Percentiles rank a stretch among this genome's conserved stretches.
These are phyloP conservation scores for Graptemys geographica DNA, from an alignment of 2,797 vertebrate genomes.

Conservation along the genomic window DNA sequence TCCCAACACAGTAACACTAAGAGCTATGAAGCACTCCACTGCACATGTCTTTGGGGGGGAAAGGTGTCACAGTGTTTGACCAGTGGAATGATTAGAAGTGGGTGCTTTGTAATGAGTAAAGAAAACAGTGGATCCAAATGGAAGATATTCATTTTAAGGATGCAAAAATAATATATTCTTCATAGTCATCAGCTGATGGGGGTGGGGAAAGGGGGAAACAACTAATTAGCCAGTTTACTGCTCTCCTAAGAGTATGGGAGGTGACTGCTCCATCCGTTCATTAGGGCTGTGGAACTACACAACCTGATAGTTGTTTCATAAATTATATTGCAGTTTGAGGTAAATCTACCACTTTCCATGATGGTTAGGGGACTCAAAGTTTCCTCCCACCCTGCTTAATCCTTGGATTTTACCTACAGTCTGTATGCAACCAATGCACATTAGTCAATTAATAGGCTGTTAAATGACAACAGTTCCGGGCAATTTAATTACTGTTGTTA, in stretches of 20 bases:
- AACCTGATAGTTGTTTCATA: constrained; percentile 31
- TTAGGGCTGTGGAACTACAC: not conserved
- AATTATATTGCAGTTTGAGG: constrained; percentile 42
- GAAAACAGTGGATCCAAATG: not conserved
- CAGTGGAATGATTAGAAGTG: not conserved
- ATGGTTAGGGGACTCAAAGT: constrained; percentile 53
- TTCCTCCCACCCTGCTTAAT: constrained; percentile 69
- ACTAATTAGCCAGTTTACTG: constrained; percentile 24
- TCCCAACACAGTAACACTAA: not conserved
- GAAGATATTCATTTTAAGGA: constrained; percentile 22
- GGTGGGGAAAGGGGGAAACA: not conserved
- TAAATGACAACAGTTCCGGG: constrained; percentile 96
- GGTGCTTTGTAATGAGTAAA: not conserved
- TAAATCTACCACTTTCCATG: constrained; percentile 52
- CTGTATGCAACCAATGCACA: constrained; percentile 88
- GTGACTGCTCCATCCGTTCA: constrained; percentile 20
- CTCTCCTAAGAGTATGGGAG: constrained; percentile 4
- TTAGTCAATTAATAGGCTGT: constrained; percentile 99
- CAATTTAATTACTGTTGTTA: constrained; percentile 93
- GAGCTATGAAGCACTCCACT: not conserved
- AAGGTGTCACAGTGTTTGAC: not conserved
- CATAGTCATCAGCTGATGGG: not conserved
- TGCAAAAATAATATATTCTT: not conserved
- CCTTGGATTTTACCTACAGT: constrained; percentile 90
- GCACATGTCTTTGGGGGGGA: not conserved